Conservation (phyloP, 2,113 vertebrate species). For the Pygoscelis adeliae region DNA sequence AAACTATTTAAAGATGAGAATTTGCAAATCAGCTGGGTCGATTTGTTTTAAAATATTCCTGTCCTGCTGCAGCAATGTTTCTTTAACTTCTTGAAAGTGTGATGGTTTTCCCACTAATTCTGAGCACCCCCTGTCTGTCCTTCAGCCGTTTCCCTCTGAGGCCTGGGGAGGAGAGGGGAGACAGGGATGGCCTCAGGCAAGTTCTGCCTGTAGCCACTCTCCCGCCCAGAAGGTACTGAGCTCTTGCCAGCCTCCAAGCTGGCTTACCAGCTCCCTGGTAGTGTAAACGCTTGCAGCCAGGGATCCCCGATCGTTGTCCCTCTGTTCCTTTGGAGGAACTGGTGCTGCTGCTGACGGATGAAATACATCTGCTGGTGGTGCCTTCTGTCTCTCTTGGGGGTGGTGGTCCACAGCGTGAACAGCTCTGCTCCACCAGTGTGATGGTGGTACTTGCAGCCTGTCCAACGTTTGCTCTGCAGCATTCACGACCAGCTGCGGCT, state of each 20-base stretch:
- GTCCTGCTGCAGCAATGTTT: background rate
- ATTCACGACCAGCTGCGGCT: background rate
- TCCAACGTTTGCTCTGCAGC: background rate
- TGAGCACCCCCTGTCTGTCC: background rate
- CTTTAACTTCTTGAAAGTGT: background rate
- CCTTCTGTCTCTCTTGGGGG: background rate
- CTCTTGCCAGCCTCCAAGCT: background rate
- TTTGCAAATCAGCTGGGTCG: background rate
- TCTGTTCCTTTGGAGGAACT: background rate
- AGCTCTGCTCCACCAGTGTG: background rate
- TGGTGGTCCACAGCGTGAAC: background rate
- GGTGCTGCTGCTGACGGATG: background rate
- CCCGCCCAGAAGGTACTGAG: background rate
- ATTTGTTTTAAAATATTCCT: background rate
- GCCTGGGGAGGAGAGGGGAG: background rate
- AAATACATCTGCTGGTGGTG: background rate
- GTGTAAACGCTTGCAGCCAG: background rate
- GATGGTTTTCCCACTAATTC: background rate
- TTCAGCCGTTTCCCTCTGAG: fast-evolving
- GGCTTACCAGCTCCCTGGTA: background rate
- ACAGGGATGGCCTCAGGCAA: background rate
- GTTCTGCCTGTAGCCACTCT: background rate
- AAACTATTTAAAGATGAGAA: background rate
- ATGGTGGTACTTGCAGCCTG: background rate
- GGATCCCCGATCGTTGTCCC: fast-evolving